These are phyloP conservation scores for Andrena minutula DNA, from an alignment of 2,888 invertebrate species.

Conservation along the genomic window DNA sequence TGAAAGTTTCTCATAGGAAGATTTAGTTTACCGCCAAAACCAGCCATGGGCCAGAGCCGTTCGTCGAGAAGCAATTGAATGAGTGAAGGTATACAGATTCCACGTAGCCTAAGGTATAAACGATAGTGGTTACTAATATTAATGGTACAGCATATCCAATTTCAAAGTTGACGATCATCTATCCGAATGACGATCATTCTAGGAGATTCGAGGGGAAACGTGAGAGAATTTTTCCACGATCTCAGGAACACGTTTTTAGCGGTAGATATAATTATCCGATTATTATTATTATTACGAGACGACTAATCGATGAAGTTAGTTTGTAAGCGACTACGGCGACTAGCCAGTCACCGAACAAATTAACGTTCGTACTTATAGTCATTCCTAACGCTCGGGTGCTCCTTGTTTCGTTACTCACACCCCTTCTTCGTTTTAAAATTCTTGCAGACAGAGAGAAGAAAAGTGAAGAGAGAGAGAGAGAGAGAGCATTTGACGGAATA, in stretches of 20 bases:
- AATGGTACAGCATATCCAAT: slow-evolving; percentile 26
- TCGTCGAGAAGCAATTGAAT: slow-evolving; percentile 22
- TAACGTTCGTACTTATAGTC: slow-evolving; percentile 63
- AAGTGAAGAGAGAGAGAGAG: no score
- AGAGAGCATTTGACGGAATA: neutral
- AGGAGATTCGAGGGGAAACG: slow-evolving; percentile 30
- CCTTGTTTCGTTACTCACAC: slow-evolving; percentile 47
- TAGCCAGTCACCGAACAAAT: slow-evolving; percentile 48
- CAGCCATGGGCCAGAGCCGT: slow-evolving; percentile 31
- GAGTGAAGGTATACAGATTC: slow-evolving; percentile 26
- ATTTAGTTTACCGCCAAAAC: slow-evolving; percentile 17
- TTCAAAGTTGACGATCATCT: slow-evolving; percentile 25
- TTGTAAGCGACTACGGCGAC: slow-evolving; percentile 51
- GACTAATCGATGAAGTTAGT: slow-evolving; percentile 27
- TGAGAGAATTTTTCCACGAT: slow-evolving; percentile 39
- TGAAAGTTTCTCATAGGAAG: neutral
- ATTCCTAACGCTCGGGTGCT: slow-evolving; percentile 66
- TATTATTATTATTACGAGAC: neutral
- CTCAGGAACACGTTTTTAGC: slow-evolving; percentile 49
- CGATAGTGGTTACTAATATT: slow-evolving; percentile 15
- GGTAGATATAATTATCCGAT: slow-evolving; percentile 19
- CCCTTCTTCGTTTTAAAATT: slow-evolving; percentile 23
- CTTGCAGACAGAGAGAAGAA: no score
- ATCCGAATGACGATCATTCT: slow-evolving; percentile 15
- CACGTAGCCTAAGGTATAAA: slow-evolving; percentile 24